Percentiles rank a stretch among this genome's conserved stretches.
Conservation (phyloP, 2,113 vertebrate genomes). For the Clarias macrocephalus region DNA sequence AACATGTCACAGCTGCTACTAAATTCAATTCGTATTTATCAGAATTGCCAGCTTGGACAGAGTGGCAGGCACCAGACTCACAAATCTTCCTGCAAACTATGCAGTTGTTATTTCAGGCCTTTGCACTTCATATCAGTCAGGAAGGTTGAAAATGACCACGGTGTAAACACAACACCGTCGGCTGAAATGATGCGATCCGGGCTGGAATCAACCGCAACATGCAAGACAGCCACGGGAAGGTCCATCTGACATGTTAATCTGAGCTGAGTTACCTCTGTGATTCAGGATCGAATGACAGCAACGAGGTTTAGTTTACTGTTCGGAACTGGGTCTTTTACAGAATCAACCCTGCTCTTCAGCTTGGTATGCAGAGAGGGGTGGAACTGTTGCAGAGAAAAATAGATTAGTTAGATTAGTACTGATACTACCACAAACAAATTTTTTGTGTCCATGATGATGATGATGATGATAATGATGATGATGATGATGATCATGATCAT, state of each 20-base stretch:
- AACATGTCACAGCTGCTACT: constrained; percentile 91
- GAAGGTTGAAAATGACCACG: constrained; percentile 27
- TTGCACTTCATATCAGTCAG: constrained; percentile 35
- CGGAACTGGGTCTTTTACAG: not conserved
- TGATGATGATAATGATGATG: no score
- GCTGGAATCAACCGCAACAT: constrained; percentile 34
- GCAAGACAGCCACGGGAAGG: constrained; percentile 7
- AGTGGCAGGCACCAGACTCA: constrained; percentile 60
- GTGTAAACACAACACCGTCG: constrained; percentile 44
- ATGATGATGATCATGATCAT: no score
- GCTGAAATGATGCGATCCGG: constrained; percentile 42
- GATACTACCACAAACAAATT: not conserved
- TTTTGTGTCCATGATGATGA: not conserved
- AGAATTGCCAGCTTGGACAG: constrained; percentile 85
- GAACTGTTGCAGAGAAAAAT: not conserved
- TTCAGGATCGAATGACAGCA: not conserved
- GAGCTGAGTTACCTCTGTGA: not conserved
- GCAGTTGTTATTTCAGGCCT: constrained; percentile 28
- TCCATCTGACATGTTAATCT: constrained; percentile 16
- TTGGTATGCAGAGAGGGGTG: not conserved
- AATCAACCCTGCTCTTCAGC: not conserved
- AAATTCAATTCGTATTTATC: constrained; percentile 99
- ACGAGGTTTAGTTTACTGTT: not conserved
- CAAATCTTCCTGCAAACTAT: constrained; percentile 52
- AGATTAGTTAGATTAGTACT: not conserved